These are phyloP conservation scores for Macaca fascicularis DNA, from an alignment of 2,113 vertebrate genomes.

Conservation along the genomic window T2T-MFA8v1.1 NC_088395.1:13624001-13624500, in stretches of 20 bases:
- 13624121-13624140: background rate
- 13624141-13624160: background rate
- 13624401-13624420: slow-evolving; percentile 24
- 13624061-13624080: background rate
- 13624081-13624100: background rate
- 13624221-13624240: background rate
- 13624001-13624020: slow-evolving; percentile 20
- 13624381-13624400: slow-evolving; percentile 3
- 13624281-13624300: background rate
- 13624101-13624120: slow-evolving; percentile 8
- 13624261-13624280: background rate
- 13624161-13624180: background rate
- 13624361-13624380: background rate
- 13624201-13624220: background rate
- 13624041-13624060: background rate
- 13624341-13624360: background rate
- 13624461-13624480: no score
- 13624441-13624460: no score
- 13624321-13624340: background rate
- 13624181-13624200: background rate
- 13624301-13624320: background rate
- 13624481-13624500: no score
- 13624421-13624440: no score
- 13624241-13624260: background rate
- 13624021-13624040: slow-evolving; percentile 22